Evolutionary conservation across 2,113 vertebrate species (phyloP).

Genomic region (Vulpes lagopus): DNA sequence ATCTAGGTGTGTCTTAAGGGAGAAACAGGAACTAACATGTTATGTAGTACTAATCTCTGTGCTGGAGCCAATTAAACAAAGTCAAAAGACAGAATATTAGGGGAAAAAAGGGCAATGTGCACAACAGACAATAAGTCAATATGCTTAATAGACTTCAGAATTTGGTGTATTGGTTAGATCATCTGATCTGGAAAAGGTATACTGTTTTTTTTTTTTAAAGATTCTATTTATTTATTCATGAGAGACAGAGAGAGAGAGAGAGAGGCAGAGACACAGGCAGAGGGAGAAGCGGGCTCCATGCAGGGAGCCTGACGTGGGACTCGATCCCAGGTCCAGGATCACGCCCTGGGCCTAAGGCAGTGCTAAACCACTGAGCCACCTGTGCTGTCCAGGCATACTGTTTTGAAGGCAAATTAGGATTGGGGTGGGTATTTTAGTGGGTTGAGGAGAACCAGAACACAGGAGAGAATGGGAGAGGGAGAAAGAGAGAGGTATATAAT

Average conservation of each 20-base stretch:
- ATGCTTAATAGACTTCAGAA: not conserved
- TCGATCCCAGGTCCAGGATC: too few species aligned
- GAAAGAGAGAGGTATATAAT: not conserved
- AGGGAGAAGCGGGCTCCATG: too few species aligned
- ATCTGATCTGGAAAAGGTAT: too few species aligned
- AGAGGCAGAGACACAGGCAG: too few species aligned
- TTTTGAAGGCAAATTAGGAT: slow-evolving; percentile 5
- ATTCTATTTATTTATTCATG: too few species aligned
- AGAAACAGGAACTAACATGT: not conserved
- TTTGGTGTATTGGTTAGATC: too few species aligned
- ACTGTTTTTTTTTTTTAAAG: too few species aligned
- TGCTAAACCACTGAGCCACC: too few species aligned
- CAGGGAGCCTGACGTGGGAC: too few species aligned
- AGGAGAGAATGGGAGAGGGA: not conserved
- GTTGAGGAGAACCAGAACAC: not conserved
- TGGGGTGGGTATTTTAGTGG: not conserved
- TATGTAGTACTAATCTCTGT: not conserved
- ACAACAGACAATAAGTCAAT: not conserved
- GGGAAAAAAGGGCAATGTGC: not conserved
- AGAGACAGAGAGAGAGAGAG: too few species aligned
- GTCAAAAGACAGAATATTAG: not conserved
- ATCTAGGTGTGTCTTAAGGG: not conserved
- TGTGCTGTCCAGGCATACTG: not conserved
- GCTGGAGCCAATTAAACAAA: not conserved
- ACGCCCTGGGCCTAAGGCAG: too few species aligned